phyloP scores from a whole-genome alignment of 1,140 invertebrate species.

The Halictus rubicundus region DNA sequence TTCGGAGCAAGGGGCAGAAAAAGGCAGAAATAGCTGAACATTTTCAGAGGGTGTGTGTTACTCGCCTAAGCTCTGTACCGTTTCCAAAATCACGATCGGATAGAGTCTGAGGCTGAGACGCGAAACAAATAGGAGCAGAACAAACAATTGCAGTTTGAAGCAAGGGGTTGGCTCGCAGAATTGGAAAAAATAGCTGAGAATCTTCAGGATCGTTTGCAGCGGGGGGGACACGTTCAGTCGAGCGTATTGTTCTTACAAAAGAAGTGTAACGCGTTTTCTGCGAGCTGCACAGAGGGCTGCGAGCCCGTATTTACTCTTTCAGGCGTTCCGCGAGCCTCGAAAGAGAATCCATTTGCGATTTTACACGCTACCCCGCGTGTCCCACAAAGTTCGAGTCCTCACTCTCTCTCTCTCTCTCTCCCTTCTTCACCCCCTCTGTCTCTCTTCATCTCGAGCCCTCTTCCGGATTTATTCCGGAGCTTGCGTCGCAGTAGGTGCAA shows the following conservation, averaged over 20 bases:
- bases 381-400: conserved; percentile 1
- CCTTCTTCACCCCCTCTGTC: neutral
- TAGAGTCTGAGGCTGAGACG: too few species aligned
- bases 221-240: neutral
- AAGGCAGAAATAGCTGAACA: too few species aligned
- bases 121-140: too few species aligned
- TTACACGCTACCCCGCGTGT: conserved; percentile 22
- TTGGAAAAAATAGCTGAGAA: too few species aligned
- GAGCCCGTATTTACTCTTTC: conserved; percentile 35
- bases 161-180: too few species aligned
- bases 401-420: neutral
- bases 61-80: too few species aligned
- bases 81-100: too few species aligned
- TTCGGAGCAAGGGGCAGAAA: too few species aligned
- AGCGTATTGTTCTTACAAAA: conserved; percentile 4
- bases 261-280: conserved; percentile 12
- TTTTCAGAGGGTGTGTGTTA: too few species aligned
- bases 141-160: too few species aligned
- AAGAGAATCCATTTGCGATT: conserved; percentile 46
- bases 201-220: too few species aligned
- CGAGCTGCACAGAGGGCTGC: neutral
- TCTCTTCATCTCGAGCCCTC: conserved; percentile 19
- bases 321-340: conserved; percentile 14
- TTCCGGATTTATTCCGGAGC: conserved; percentile 36
- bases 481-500: conserved; percentile 32